These are phyloP conservation scores for Ceratina japonica DNA, from an alignment of 1,140 invertebrate species.

Conservation along the genomic window DNA sequence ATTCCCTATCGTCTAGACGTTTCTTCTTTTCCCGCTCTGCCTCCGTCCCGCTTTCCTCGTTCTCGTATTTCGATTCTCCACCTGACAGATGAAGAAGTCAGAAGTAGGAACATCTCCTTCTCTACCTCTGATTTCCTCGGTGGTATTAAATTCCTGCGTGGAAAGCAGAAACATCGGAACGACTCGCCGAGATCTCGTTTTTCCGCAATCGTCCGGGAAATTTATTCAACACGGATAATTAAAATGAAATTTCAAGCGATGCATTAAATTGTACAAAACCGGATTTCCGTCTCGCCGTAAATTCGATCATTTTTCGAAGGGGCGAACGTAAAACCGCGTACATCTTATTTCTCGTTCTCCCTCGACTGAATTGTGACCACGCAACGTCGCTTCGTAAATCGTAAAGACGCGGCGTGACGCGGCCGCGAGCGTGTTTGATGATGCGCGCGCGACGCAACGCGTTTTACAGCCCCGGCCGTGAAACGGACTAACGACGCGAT, in stretches of 20 bases:
- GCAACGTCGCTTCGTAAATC: slow-evolving; percentile 19
- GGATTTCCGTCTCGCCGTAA: too few relatives aligned
- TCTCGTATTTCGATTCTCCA: background rate
- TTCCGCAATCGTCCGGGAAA: background rate
- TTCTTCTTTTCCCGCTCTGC: background rate
- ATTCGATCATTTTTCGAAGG: background rate
- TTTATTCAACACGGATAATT: background rate
- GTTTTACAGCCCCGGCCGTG: slow-evolving; percentile 28
- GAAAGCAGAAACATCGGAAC: background rate
- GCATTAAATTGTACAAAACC: too few relatives aligned
- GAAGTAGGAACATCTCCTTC: slow-evolving; percentile 9
- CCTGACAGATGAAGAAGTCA: background rate
- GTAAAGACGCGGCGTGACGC: slow-evolving; percentile 7
- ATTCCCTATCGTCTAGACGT: slow-evolving; percentile 20
- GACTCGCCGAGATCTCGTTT: background rate
- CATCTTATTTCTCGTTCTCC: background rate
- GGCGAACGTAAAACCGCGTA: background rate
- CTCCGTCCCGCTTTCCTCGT: background rate
- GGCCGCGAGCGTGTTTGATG: slow-evolving; percentile 5
- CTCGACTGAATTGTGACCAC: background rate
- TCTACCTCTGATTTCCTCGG: background rate
- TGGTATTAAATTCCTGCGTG: slow-evolving; percentile 50
- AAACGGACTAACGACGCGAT: slow-evolving; percentile 48
- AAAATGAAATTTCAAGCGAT: background rate
- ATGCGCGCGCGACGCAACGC: background rate